Base-by-base conservation (phyloP, 2,888 invertebrate genomes). In the Smittia sp. region DNA sequence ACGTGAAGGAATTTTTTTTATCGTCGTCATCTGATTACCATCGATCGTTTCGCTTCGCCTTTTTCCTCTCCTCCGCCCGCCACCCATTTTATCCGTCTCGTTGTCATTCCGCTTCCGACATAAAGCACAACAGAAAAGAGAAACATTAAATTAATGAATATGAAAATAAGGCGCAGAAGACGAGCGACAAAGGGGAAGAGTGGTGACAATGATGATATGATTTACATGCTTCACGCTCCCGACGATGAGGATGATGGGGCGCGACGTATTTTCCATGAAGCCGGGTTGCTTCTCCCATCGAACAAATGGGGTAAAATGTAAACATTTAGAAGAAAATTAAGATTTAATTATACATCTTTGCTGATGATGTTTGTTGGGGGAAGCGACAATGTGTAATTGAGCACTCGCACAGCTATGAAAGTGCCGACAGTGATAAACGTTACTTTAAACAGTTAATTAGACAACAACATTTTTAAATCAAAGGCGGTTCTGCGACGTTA, bases 81-180 rank as follows among this genome's bases (percentile, higher is more conserved):
- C 63, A 6, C 63, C 15, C 63, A 63, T 15, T 63, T 27, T 25
- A 22, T 63, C 63, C 24, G 22, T n/a, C 52, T 18, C 18, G 52
- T 52, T 52, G 52, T 52, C 52, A 24, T 63, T 63, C 24, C 32
- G 24, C 27, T 27, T 25, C 25, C 63, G 24, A 15, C 25, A 25
- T 9, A 27, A 25, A 27, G 15, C 25, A 63, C 15, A 20, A 63
- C 27, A 58, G 25, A 27, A 63, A 24, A 63, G 13, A 24, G n/a
- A 63, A 63, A 63, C 63, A 63, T 63, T 63, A 15, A n/a, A 25
- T 63, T 63, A 63, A 63, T 63, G 63, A 63, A 63, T 63, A 63
- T 63, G 63, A 63, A 63, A 25, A 63, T 25, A 63, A 63, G 63
- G 63, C 63, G 63, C 24, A 63, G 24, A n/a, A 52, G 52, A 15